These are phyloP conservation scores for Scrobipalpa atriplicella DNA, from an alignment of 2,888 invertebrate genomes.

Conservation along the genomic window DNA sequence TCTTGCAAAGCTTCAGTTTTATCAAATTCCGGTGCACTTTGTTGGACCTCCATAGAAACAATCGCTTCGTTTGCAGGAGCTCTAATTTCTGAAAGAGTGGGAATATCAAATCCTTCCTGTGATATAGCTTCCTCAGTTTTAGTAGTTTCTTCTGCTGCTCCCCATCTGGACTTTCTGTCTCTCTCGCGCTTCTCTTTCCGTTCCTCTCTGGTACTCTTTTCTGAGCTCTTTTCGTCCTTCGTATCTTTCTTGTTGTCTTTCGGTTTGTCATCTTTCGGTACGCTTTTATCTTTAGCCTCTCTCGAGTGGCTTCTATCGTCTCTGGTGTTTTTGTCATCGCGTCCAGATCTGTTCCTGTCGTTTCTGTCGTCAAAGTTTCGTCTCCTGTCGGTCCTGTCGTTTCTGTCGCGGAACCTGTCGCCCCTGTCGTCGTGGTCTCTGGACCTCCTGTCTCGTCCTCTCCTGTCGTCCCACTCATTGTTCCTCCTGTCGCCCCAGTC, in stretches of 20 bases:
- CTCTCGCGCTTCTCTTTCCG: constrained; percentile 56
- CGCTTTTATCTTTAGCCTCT: constrained; percentile 31
- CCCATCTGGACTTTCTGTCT: constrained; percentile 75
- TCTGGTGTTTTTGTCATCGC: constrained; percentile 11
- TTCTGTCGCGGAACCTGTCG: constrained; percentile 58
- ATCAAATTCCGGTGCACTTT: background rate
- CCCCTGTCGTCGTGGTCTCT: constrained; percentile 46
- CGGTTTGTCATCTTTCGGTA: constrained; percentile 21
- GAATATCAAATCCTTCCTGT: constrained; percentile 25
- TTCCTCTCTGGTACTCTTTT: constrained; percentile 39
- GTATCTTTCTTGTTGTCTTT: constrained; percentile 25
- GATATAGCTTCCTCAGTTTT: constrained; percentile 22
- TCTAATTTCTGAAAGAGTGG: background rate
- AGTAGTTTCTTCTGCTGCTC: constrained; percentile 61
- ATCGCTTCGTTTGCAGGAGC: background rate
- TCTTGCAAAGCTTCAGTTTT: background rate
- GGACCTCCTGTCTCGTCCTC: constrained; percentile 51
- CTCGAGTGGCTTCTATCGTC: constrained; percentile 33
- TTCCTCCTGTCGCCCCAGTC: constrained; percentile 55
- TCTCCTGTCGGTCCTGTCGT: constrained; percentile 26
- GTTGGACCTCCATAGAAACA: background rate
- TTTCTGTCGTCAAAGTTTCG: constrained; percentile 21
- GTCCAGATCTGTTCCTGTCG: constrained; percentile 31
- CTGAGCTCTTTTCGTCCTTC: background rate
- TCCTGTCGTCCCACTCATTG: constrained; percentile 61